Evolutionary conservation across 1,140 invertebrate genomes (phyloP), one percentile per base, ranked within the genome.

Genomic region (Cydia strobilella): DNA sequence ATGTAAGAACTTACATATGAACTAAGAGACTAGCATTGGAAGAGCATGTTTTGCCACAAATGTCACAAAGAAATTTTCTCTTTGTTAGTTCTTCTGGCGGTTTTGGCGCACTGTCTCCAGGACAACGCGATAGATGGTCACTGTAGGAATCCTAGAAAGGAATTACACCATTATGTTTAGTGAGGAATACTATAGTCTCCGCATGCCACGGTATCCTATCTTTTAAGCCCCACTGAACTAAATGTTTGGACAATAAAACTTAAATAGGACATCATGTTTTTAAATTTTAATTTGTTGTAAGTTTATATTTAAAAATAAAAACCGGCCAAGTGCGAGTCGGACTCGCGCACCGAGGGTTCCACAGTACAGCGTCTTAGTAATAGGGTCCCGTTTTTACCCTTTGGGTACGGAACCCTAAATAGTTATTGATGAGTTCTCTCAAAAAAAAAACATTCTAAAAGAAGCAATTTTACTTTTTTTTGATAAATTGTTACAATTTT

Each of bases 31-130:
- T 87, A 73, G 86, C 89, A 72, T 88, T 90, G 5, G 90, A 89
- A n/a, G 72, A 80, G 12, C 87, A 79, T 69, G 82, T 86, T 79
- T 92, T 92, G 0, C 90, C 90, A 84, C 90, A 92, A 15, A 88
- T 86, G 66, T 92, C 90, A 85, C 90, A 92, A 9, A 92, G 78
- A 80, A 89, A 91, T 20, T 82, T 86, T 76, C 84, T 88, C 76
- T 87, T 88, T 75, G 72, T 83, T 25, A 73, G 65, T 77, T 85
- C 80, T 25, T 79, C 79, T 31, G 73, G 63, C 39, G 75, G 73
- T 51, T 86, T 86, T 42, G 77, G 62, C 39, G 59, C 45, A 31
- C 45, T 66, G 69, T 75, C 73, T n/a, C 45, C 75, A 27, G 78
- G 86, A 59, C 89, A 91, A 75, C 84, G 80, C n/a, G 65, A 27